Base-by-base conservation (phyloP, 2,797 vertebrate genomes). In the Gadopsis bispinosus region DNA sequence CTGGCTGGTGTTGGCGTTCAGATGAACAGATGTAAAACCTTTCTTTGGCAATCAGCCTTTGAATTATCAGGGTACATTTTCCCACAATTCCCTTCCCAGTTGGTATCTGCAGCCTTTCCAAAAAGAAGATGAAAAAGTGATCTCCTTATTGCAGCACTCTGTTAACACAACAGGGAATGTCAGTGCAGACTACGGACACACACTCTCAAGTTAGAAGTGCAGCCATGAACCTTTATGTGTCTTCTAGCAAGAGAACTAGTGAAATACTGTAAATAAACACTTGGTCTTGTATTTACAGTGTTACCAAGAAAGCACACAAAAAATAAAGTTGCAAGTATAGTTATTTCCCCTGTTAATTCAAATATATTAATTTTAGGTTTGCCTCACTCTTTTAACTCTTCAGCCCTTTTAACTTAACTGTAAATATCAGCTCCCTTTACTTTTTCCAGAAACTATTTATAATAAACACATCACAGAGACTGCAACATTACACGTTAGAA, bases 1-100 rank as follows among this genome's bases (percentile, higher is more conserved):
- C 45, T 45, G 53, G 26, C 35, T 70, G 58, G 41, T 56, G 65
- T 61, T 65, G 59, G 13, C 61, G n/a, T 71, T 83, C 26, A 77
- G 48, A 79, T 76, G 50, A 85, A 66, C 41, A 62, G 55, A 63
- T 60, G 73, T 87, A 71, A 81, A 69, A 69, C 75, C 78, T 80
- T 86, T 83, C 79, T 83, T 83, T 80, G 72, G 81, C 68, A 86
- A 86, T 80, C 69, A 66, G 67, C 71, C 77, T 84, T 81, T 87
- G 87, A 90, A 87, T 80, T 73, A 86, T 89, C 73, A 86, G 80
- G 56, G 67, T 73, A 74, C 68, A 76, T 81, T 90, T 95, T 93
- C 91, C 90, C 88, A 92, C 92, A 90, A 83, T 84, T 80, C 78
- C 77, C 74, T 66, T 87, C 82, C 65, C 85, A 83, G 80, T 81